Percentiles rank a stretch among this genome's conserved stretches.
Conservation (phyloP, 2,888 invertebrate genomes). For the Drosophila aldrichi region DNA sequence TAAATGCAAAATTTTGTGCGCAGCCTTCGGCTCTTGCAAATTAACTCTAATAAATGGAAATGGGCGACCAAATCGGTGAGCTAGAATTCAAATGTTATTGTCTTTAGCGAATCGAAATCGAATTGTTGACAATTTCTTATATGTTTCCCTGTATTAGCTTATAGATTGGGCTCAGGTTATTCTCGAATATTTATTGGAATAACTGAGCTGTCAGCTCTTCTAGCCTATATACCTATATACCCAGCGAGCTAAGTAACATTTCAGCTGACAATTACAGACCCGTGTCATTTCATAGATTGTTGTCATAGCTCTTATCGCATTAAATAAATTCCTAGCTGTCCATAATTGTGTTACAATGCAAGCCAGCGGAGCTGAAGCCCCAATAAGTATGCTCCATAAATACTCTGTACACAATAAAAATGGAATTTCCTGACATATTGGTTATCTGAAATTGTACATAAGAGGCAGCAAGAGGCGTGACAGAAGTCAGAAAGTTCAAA, state of each 20-base stretch:
- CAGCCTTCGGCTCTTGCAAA: slow-evolving; percentile 73
- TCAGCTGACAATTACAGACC: neutral
- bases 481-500: neutral
- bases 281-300: neutral
- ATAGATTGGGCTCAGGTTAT: too few species aligned
- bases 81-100: slow-evolving; percentile 20
- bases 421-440: neutral
- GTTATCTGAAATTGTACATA: neutral
- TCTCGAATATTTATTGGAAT: too few species aligned
- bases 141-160: too few species aligned
- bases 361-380: slow-evolving; percentile 19
- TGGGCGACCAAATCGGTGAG: slow-evolving; percentile 39
- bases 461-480: neutral
- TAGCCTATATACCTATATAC: too few species aligned
- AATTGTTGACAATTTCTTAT: neutral
- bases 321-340: neutral
- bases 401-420: neutral
- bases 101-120: neutral
- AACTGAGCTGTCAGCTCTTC: too few species aligned
- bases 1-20: slow-evolving; percentile 46
- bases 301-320: neutral
- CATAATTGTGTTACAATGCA: slow-evolving; percentile 38
- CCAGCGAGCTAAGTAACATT: too few species aligned
- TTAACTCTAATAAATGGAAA: slow-evolving; percentile 74
- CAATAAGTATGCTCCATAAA: slow-evolving; percentile 52